These are phyloP conservation scores for Hedya salicella DNA, from an alignment of 2,888 invertebrate species.

Conservation along the genomic window DNA sequence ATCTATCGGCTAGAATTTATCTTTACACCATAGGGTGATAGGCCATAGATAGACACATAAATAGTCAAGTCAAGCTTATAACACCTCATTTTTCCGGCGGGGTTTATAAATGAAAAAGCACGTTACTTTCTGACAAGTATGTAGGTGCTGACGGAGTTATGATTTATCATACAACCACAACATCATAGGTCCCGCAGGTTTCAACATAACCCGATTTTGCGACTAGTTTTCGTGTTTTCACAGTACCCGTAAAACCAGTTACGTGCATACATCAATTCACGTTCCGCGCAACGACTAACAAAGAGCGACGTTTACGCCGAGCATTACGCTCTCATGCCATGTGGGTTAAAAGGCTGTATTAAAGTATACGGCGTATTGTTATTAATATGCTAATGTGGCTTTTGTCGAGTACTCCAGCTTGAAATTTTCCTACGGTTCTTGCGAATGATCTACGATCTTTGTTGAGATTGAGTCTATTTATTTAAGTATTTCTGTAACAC, in stretches of 20 bases:
- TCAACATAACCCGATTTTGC: neutral
- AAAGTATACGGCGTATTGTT: constrained; percentile 28
- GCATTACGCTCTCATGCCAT: constrained; percentile 34
- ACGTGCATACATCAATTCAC: constrained; percentile 10
- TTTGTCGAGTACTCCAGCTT: constrained; percentile 4
- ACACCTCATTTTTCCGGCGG: too few relatives aligned
- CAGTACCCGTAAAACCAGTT: neutral
- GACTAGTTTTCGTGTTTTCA: neutral
- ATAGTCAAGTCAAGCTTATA: too few relatives aligned
- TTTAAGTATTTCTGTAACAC: too few relatives aligned
- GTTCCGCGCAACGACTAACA: constrained; percentile 17
- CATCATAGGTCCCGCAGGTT: too few relatives aligned
- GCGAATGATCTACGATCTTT: neutral
- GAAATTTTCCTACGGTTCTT: constrained; percentile 10
- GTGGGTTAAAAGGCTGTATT: constrained; percentile 43
- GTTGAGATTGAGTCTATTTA: too few relatives aligned
- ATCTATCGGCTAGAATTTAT: too few relatives aligned
- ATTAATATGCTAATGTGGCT: constrained; percentile 24
- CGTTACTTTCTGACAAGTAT: too few relatives aligned
- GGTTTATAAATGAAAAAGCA: too few relatives aligned
- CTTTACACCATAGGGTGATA: too few relatives aligned
- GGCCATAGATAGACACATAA: too few relatives aligned
- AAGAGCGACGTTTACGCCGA: constrained; percentile 24
- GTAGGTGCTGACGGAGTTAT: too few relatives aligned
- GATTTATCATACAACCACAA: too few relatives aligned